Evolutionary conservation across 2,113 vertebrate species (phyloP), one percentile per base, ranked within the genome.

Genomic region (Anoura caudifer): DNA sequence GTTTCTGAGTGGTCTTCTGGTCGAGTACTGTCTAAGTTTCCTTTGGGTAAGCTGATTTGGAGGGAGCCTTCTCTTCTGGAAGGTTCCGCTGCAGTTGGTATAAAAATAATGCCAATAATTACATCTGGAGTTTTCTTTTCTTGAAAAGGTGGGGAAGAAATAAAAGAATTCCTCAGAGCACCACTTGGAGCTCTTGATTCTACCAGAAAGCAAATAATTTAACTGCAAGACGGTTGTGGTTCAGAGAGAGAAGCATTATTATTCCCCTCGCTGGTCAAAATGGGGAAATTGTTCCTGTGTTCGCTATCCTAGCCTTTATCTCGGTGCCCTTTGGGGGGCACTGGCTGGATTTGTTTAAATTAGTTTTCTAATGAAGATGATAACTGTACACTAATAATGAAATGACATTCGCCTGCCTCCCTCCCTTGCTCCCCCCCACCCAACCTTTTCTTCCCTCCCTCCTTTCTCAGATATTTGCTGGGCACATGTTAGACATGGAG

Each of bases 351-450:
- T 87, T 87, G 67, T 69, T 90, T 73, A 83, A 95, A 97, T 97
- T 95, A 87, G 90, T 95, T 97, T 97, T 85, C 80, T 90, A 96
- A 97, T 47, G 91, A 94, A 85, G 76, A 43, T 94, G 41, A 84
- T 87, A 89, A 94, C 24, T 79, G 28, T 63, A 70, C 33, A 87
- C 72, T 84, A 96, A 73, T 75, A 83, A 63, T 87, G 54, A 47
- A 50, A 94, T 65, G 61, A 56, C 41, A 52, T 36, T 24, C 45
- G 3, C 20, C 22, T 50, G 2, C 31, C 11, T 67, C 15, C 24
- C 47, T 59, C 4, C 24, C 11, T 2, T 5, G 24, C 9, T 72
- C 0, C 41, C 1, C 45, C 45, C 1, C 6, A 24, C 20, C 28
- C 50, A 52, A 31, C 61, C 47, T 26, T n/a, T 7, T 28, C 24